Evolutionary conservation across 30 jellyfish, hydroid and myxozoan genomes (phyloP), one percentile per base, ranked within the genome.

Genomic region (Mastigias papua): DNA sequence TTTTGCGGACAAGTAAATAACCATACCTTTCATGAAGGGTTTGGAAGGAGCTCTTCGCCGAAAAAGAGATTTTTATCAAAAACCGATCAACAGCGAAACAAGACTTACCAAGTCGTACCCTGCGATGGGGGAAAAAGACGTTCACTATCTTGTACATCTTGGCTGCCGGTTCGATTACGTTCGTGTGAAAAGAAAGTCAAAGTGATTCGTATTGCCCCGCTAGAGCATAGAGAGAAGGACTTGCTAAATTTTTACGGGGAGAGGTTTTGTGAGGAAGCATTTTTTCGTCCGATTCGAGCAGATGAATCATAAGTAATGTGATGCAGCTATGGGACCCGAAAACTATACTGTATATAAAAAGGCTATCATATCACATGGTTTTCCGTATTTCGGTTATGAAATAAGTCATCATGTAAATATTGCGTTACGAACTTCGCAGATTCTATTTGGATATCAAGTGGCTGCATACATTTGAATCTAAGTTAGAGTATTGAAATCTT

Each of bases 121-220:
- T 58, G 68, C 68, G 89, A 78, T 4, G 70, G 33, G 20, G 32
- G 34, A 69, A 68, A 82, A 34, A 42, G 32, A 69, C 83, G 91
- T 25, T 29, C 76, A 2, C 31, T 69, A 13, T 46, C 91, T 4
- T 69, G 85, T 15, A 68, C 84, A 17, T 54, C 91, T 11, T 86
- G 95, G 95, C 42, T 86, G 63, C 95, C 89, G 10, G 66, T 76
- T 13, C 73, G 73, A 32, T 32, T 76, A 35, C 73, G 87, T 25
- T 75, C 71, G 10, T 34, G 75, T 17, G 90, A 76, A 35, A 73
- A 82, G 48, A 86, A 66, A 76, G 84, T 86, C n/a, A 86, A 86
- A 68, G 42, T 86, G 1, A 86, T 86, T 26, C 71, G 81, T 27
- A 81, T 86, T 13, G 37, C 89, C 23, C 95, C 95, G 19, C 32